Evolutionary conservation across 53 echinoderm and acorn worm species (phyloP).

Genomic region (Temnopleurus reevesii): DNA sequence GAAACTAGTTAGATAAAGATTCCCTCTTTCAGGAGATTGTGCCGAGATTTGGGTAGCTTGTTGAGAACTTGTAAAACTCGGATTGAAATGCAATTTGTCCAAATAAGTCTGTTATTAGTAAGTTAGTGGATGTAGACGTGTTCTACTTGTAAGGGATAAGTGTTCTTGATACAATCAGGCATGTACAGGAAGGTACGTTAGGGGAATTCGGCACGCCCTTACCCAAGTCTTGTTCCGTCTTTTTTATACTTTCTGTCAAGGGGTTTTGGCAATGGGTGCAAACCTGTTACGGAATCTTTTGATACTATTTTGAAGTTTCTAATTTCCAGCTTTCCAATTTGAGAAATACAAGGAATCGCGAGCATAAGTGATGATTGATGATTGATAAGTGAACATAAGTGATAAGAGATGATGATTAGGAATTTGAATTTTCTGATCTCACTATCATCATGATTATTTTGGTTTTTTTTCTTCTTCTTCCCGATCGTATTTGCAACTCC

Average conservation of each 20-base stretch:
- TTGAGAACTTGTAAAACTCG: constrained; percentile 46
- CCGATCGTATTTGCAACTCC: too few relatives aligned
- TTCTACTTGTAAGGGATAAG: constrained; percentile 13
- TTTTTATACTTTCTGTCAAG: neutral
- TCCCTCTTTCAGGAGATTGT: neutral
- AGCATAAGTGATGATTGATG: too few relatives aligned
- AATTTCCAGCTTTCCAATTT: too few relatives aligned
- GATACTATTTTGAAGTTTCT: too few relatives aligned
- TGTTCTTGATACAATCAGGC: constrained; percentile 13
- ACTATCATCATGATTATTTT: too few relatives aligned
- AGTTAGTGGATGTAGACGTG: neutral
- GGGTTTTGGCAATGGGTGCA: constrained; percentile 19
- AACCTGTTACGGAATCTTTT: too few relatives aligned
- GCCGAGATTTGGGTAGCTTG: constrained; percentile 25
- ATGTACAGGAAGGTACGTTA: neutral
- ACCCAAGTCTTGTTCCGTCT: constrained; percentile 25
- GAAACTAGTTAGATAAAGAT: constrained; percentile 23
- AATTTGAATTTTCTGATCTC: too few relatives aligned
- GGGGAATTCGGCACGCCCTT: constrained; percentile 39
- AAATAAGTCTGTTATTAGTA: constrained; percentile 20
- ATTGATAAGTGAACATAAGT: too few relatives aligned
- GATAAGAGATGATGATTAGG: too few relatives aligned
- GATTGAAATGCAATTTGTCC: constrained; percentile 56
- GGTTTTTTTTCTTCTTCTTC: too few relatives aligned
- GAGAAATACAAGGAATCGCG: too few relatives aligned